Base-by-base conservation (phyloP, 2,888 invertebrate species). In the Phlogophora meticulosa region DNA sequence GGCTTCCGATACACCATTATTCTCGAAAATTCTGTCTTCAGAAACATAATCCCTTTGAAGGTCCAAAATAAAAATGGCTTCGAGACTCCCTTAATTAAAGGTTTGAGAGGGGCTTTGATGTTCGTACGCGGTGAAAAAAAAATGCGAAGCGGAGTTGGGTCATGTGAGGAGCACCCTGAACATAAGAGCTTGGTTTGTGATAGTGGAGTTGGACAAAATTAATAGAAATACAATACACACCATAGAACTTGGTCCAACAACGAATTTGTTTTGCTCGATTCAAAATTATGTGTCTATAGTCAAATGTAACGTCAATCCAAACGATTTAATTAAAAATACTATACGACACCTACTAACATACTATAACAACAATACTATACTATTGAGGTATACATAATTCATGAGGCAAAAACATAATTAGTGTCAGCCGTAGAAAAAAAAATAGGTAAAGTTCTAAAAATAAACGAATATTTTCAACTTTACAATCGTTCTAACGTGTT, bases 81-180 rank as follows among this genome's bases (percentile, higher is more conserved):
- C 64, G 77, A 82, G 86, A 83, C 80, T 86, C 80, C 79, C 78
- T 85, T 87, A 84, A 88, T 87, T 87, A 87, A 81, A 79, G 78
- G 69, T 76, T 66, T 65, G 72, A 68, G 69, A 62, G 62, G 13
- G 32, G 59, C 78, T 85, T 82, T 83, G 85, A 81, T 72, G 80
- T 76, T 60, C 20, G 60, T 32, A 69, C 48, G 66, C 48, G 48
- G 53, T 57, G 48, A 73, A 67, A 72, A 74, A 76, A 76, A 78
- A 63, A 28, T 71, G 52, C 5, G 24, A 20, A 42, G 36, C 36
- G 15, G 49, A 57, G 46, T 57, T 62, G 62, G 46, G 53, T 45
- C 57, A 32, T 28, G 43, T 71, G 57, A 65, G 57, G 38, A 51
- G 11, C 40, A 32, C 15, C 15, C 15, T 15, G 13, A 55, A 76